phyloP scores from a whole-genome alignment of 2,113 vertebrate genomes.

The Crypturellus undulatus region DNA sequence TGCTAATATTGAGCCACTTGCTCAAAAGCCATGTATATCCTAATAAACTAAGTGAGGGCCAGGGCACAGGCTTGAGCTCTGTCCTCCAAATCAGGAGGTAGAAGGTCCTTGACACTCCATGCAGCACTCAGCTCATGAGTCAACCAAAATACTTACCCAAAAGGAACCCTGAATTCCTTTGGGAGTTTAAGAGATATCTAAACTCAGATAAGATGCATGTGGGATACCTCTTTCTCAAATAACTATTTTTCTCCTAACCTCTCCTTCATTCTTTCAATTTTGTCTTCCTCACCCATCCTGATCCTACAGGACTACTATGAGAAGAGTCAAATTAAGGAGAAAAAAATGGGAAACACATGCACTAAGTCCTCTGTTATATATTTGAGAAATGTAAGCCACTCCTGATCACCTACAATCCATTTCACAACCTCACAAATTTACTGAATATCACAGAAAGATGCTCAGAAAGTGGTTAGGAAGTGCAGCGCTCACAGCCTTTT shows the following conservation, averaged over 20 bases:
- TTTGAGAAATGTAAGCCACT: background rate
- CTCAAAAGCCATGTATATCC: background rate
- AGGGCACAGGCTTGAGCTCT: background rate
- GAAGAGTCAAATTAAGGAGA: background rate
- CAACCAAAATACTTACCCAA: background rate
- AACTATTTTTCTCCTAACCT: background rate
- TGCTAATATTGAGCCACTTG: background rate
- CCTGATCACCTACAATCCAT: background rate
- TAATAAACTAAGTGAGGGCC: background rate
- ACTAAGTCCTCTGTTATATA: rapidly evolving
- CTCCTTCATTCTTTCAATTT: background rate
- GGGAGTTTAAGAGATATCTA: background rate
- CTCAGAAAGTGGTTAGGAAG: background rate
- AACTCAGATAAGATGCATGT: background rate
- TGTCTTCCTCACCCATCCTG: rapidly evolving
- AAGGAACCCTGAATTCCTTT: background rate
- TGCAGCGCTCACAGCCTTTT: background rate
- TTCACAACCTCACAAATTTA: background rate
- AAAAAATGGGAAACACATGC: rapidly evolving
- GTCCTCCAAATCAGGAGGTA: background rate
- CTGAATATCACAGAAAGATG: background rate
- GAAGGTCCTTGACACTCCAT: background rate
- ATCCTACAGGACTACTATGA: background rate
- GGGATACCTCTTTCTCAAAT: background rate
- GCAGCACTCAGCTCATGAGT: background rate